Percentiles rank a stretch among this genome's conserved stretches.
Evolutionary conservation across 2,888 invertebrate species (phyloP).

Genomic region (Diaprepes abbreviatus): DNA sequence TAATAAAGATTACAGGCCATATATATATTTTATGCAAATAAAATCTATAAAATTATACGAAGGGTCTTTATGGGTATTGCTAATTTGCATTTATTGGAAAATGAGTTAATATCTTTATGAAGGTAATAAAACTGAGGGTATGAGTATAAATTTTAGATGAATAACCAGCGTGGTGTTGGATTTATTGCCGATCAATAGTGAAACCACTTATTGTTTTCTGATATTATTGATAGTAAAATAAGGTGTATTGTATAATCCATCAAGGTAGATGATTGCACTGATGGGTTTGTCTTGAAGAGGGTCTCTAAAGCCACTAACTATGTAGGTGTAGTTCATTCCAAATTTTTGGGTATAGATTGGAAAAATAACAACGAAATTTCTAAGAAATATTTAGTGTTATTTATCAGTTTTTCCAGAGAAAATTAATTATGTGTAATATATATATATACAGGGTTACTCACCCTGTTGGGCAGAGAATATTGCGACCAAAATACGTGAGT

Average conservation of each 20-base stretch:
- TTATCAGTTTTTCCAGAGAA: too few species aligned
- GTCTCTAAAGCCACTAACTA: too few species aligned
- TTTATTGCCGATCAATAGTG: conserved; percentile 41
- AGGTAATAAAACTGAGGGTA: conserved; percentile 49
- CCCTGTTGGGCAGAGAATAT: too few species aligned
- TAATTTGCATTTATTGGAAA: conserved; percentile 57
- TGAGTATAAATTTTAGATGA: conserved; percentile 46
- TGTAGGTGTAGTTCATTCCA: too few species aligned
- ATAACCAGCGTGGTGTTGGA: conserved; percentile 37
- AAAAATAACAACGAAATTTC: too few species aligned
- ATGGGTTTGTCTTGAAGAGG: too few species aligned
- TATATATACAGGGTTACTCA: too few species aligned
- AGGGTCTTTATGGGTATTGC: conserved; percentile 53
- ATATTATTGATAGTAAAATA: conserved; percentile 7
- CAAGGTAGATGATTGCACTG: not conserved
- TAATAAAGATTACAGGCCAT: conserved; percentile 61
- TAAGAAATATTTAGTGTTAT: too few species aligned
- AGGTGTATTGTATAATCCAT: conserved; percentile 19
- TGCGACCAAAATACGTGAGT: too few species aligned
- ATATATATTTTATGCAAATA: conserved; percentile 57
- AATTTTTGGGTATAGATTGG: too few species aligned
- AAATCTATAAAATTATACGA: conserved; percentile 50
- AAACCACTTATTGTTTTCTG: conserved; percentile 29
- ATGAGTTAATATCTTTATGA: conserved; percentile 52
- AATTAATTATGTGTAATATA: too few species aligned